Evolutionary conservation across 2,888 invertebrate genomes (phyloP).

Genomic region (Yponomeuta cagnagella): DNA sequence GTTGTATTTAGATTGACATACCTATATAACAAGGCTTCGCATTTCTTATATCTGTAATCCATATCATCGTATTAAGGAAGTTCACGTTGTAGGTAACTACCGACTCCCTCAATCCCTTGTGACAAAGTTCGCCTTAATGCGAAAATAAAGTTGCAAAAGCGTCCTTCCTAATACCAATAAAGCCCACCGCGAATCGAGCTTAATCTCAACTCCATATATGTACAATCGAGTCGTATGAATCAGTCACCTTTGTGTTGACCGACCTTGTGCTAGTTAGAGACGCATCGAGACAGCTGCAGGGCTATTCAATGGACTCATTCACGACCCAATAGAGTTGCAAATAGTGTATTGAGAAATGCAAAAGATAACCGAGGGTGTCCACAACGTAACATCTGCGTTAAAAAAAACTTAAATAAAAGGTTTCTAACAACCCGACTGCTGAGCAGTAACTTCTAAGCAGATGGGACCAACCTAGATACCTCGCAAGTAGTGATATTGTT

Average conservation of each 20-base stretch:
- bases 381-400: neutral
- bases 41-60: neutral
- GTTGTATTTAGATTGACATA: too few species aligned
- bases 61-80: neutral
- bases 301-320: neutral
- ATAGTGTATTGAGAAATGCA: neutral
- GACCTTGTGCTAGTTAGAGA: neutral
- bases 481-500: too few species aligned
- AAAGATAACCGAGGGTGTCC: neutral
- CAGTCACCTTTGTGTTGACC: neutral
- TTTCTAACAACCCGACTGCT: too few species aligned
- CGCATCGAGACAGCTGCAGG: neutral
- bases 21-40: neutral
- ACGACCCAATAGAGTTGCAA: neutral
- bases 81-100: neutral
- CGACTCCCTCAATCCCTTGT: neutral
- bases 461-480: too few species aligned
- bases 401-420: too few species aligned
- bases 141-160: neutral
- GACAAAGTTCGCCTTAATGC: neutral
- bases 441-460: too few species aligned
- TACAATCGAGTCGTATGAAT: neutral
- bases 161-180: neutral
- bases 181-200: neutral
- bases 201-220: neutral